Base-by-base conservation (phyloP, 2,113 vertebrate species). In the Rhinogobius similis region DNA sequence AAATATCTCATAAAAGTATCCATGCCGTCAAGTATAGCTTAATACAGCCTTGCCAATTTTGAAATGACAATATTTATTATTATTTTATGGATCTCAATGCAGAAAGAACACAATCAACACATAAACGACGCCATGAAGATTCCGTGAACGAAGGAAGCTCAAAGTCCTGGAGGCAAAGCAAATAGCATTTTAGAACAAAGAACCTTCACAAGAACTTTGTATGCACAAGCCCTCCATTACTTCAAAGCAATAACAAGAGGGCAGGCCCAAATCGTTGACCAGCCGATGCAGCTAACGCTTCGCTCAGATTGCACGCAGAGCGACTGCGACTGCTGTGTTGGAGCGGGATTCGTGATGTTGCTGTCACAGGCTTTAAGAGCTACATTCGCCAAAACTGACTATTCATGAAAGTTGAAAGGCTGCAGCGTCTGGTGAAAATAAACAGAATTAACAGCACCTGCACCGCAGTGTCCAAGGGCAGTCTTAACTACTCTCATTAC, bases 111-210 rank as follows among this genome's bases (percentile, higher is more conserved):
- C 65, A 41, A 20, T 68, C 59, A 0, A 58, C 72, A 10, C 86
- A 83, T 52, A 94, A 94, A 63, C 84, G 91, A 0, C 85, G 81
- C 23, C 67, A 10, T 10, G 90, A 91, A 67, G 90, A 93, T 1
- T n/a, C 62, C 27, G 39, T 66, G 6, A 70, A 62, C 1, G 62
- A 64, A 70, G 81, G 62, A 26, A 62, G 65, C 59, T 79, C 65
- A 20, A 92, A 93, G 77, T 70, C 70, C 39, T 83, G 81, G 81
- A 88, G 75, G 59, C 85, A 83, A 64, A 86, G 81, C 84, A 90
- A 82, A 73, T 89, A 86, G 48, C 53, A 50, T 73, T 53, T 72
- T 59, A 52, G 29, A 41, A 21, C 16, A n/a, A 64, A 61, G 29
- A 26, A 18, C 65, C 21, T 4, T 26, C 36, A 21, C 65, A 18